Conservation (phyloP, 2,113 vertebrate species). For the Tragelaphus scriptus region DNA sequence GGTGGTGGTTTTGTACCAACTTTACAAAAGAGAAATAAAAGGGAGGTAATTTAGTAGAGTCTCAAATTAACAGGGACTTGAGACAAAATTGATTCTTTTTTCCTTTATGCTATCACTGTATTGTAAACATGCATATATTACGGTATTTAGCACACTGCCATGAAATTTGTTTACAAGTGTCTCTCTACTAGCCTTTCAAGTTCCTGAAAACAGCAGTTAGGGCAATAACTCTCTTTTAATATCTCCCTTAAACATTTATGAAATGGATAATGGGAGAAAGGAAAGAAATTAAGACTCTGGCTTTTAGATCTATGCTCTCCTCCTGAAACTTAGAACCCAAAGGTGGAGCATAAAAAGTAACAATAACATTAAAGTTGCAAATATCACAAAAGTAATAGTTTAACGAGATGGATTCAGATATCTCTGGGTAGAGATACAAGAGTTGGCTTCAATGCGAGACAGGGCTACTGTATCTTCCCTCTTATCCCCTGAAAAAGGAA, state of each 20-base stretch:
- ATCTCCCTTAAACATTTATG: conserved; percentile 36
- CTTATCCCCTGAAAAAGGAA: neutral
- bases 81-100: neutral
- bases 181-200: neutral
- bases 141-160: neutral
- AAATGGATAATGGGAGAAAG: neutral
- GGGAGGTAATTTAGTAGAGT: neutral
- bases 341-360: neutral
- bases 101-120: neutral
- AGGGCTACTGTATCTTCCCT: neutral
- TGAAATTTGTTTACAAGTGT: neutral
- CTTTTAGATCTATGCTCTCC: neutral
- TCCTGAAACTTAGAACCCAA: conserved; percentile 18
- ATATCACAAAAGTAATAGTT: conserved; percentile 29
- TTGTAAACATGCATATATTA: neutral
- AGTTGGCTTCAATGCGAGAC: neutral
- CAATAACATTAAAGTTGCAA: neutral
- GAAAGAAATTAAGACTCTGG: neutral
- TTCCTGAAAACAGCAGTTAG: conserved; percentile 8
- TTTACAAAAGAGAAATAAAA: conserved; percentile 40
- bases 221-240: neutral
- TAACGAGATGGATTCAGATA: neutral
- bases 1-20: neutral
- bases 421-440: conserved; percentile 8
- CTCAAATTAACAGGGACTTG: neutral